Conservation (phyloP, 2,888 invertebrate genomes). For the Melangyna quadrimaculata region DNA sequence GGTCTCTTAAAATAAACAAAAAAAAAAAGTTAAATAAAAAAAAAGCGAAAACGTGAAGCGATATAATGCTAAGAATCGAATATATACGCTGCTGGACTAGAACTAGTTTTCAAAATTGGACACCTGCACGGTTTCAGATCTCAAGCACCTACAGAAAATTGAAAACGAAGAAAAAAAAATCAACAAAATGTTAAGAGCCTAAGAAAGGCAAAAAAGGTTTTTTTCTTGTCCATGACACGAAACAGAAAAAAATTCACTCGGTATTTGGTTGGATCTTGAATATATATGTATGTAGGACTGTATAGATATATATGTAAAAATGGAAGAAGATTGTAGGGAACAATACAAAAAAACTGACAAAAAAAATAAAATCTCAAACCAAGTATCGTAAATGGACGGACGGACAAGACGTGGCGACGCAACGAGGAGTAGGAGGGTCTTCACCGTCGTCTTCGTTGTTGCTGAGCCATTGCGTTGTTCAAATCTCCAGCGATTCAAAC, state of each 20-base stretch:
- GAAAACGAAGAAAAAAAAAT: constrained; percentile 26
- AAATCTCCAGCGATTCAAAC: constrained; percentile 43
- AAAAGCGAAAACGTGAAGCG: constrained; percentile 66
- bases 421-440: constrained; percentile 54
- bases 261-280: constrained; percentile 31
- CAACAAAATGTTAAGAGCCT: constrained; percentile 40
- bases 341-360: neutral
- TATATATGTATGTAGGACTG: no score
- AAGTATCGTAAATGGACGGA: constrained; percentile 54
- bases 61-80: constrained; percentile 60
- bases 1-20: constrained; percentile 6
- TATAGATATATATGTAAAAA: constrained; percentile 61
- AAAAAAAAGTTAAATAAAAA: constrained; percentile 41
- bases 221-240: constrained; percentile 46
- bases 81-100: constrained; percentile 63
- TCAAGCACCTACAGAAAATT: constrained; percentile 61
- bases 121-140: constrained; percentile 72
- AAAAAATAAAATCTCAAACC: constrained; percentile 45
- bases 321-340: constrained; percentile 51
- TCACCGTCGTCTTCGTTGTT: neutral
- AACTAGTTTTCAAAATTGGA: constrained; percentile 72
- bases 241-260: constrained; percentile 27
- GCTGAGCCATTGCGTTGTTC: constrained; percentile 32
- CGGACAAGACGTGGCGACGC: constrained; percentile 23
- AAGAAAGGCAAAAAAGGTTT: constrained; percentile 63